These are phyloP conservation scores for Cryptotis parvus DNA, from an alignment of 2,113 vertebrate species.

Conservation along the genomic window DNA sequence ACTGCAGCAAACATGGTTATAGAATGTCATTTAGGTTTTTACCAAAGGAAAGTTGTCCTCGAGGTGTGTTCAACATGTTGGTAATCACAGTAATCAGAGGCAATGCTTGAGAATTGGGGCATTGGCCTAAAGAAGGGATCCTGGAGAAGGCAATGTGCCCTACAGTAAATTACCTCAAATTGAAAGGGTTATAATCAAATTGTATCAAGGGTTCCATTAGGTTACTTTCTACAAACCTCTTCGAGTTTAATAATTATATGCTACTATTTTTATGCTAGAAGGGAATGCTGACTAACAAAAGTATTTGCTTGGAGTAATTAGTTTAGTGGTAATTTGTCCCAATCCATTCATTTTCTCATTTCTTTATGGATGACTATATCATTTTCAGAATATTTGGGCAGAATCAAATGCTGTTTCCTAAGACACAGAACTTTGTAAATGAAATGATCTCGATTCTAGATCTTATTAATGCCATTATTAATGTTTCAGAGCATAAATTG, in stretches of 20 bases:
- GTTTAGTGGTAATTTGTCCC: constrained; percentile 19
- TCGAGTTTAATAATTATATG: constrained; percentile 19
- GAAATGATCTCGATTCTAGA: constrained; percentile 17
- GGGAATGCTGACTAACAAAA: not conserved
- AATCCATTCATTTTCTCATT: constrained; percentile 23
- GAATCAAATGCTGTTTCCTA: not conserved
- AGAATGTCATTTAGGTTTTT: constrained; percentile 63
- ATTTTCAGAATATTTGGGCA: constrained; percentile 26
- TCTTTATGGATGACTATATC: not conserved
- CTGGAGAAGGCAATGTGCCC: not conserved
- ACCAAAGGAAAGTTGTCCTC: not conserved
- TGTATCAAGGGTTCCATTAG: not conserved
- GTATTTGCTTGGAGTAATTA: not conserved
- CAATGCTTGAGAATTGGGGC: not conserved
- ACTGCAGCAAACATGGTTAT: constrained; percentile 26
- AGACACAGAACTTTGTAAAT: constrained; percentile 37
- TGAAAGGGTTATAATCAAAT: not conserved
- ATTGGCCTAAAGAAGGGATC: not conserved
- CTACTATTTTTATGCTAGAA: constrained; percentile 15
- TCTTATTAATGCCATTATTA: constrained; percentile 46
- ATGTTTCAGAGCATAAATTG: constrained; percentile 43
- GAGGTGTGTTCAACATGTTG: not conserved
- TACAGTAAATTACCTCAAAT: not conserved
- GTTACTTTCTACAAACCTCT: constrained; percentile 3
- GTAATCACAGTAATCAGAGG: not conserved